Conservation (phyloP, 2,888 invertebrate genomes). For the Dryobota labecula region DNA sequence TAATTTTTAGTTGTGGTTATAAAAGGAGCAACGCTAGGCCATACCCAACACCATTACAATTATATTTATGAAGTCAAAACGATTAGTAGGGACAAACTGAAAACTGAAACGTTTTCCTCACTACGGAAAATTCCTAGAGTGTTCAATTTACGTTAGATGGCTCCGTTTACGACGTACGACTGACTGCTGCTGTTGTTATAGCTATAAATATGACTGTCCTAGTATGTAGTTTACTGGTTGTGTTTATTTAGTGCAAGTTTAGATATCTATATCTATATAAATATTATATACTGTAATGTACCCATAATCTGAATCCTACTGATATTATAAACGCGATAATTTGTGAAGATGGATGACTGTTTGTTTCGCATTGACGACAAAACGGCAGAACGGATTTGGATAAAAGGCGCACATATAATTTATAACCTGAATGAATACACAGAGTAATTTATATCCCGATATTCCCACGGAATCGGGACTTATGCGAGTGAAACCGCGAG, state of each 20-base stretch:
- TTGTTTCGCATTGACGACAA: too few relatives aligned
- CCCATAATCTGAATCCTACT: too few relatives aligned
- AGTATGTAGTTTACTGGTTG: neutral
- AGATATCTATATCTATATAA: neutral
- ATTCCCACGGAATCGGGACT: too few relatives aligned
- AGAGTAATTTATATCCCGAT: too few relatives aligned
- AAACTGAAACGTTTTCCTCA: slow-evolving; percentile 24
- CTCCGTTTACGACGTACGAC: slow-evolving; percentile 41
- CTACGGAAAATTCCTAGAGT: slow-evolving; percentile 44
- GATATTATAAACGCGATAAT: neutral
- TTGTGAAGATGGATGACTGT: too few relatives aligned
- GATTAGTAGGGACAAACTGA: neutral
- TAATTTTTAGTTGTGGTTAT: neutral
- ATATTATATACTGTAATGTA: too few relatives aligned
- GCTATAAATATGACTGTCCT: neutral
- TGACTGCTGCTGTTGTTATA: neutral
- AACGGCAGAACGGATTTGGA: too few relatives aligned
- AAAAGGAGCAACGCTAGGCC: too few relatives aligned
- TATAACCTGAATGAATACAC: too few relatives aligned
- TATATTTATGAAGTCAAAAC: neutral
- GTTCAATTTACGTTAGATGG: slow-evolving; percentile 38
- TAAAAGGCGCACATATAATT: too few relatives aligned
- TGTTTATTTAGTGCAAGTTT: neutral
- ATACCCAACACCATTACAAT: neutral
- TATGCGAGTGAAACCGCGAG: too few relatives aligned